Base-by-base conservation (phyloP, 2,888 invertebrate genomes). In the Empis livida region DNA sequence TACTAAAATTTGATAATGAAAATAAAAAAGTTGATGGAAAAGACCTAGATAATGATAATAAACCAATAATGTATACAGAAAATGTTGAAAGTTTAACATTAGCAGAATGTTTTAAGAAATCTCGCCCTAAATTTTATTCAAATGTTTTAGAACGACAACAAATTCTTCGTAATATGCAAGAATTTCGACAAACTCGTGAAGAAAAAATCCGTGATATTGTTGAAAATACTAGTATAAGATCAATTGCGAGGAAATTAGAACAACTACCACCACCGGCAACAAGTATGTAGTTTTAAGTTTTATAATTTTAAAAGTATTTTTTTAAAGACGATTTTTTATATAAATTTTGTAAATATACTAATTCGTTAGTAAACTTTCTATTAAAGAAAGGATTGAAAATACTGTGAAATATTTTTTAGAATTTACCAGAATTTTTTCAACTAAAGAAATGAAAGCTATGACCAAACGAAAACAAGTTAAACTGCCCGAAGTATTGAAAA, bases 401-500 rank as follows among this genome's bases (percentile, higher is more conserved):
- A n/a, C n/a, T n/a, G n/a, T n/a, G n/a, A n/a, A n/a, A n/a, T 20
- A 44, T 39, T 44, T 60, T 61, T 32, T 52, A 73, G 73, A 67
- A 42, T 65, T 71, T 47, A 67, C 64, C 45, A 71, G 73, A 51
- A 61, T 78, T 38, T 72, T 75, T 53, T 66, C 71, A 42, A 71
- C 76, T 11, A 71, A 71, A 56, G 74, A 79, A 61, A 78, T 82
- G 75, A 77, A 74, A 57, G 69, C 73, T 30, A 67, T 77, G 52
- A 78, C 78, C 6, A 74, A 72, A 50, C 73, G 72, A 57, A 74
- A 81, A 51, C 87, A 84, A 63, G 74, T 77, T 57, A 77, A 77
- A 20, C 66, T 87, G 50, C 81, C 84, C 1, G 88, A 89, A 71
- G 82, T 86, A 3, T 68, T 78, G 49, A 73, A 74, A 50, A 83